Base-by-base conservation (phyloP, 2,113 vertebrate species). In the Mugil cephalus region DNA sequence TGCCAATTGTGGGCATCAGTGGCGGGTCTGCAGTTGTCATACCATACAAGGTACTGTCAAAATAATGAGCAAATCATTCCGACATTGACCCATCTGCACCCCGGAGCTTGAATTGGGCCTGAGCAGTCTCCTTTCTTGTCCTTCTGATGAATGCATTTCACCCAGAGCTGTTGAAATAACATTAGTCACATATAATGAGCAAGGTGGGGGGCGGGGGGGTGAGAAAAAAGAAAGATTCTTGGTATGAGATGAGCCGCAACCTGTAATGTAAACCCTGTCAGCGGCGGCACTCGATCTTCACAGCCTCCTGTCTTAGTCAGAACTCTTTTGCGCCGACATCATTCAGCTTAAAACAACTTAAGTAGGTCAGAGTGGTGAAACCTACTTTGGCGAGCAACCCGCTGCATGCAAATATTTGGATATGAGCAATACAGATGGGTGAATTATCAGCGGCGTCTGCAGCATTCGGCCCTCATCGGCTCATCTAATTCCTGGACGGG, bases 1-100 rank as follows among this genome's bases (percentile, higher is more conserved):
- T 96, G 76, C 98, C 98, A 0, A 94, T 99, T 82, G 92, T 99
- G 84, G 98, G 98, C 87, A 97, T 99, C 93, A 99, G 96, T 0
- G 97, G 98, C 0, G 98, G 98, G 12, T 99, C 98, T 7, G 95
- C 98, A 0, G 95, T 98, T 70, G 97, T 98, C 87, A 95, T 99
- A 47, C 95, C 93, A 1, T 96, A 97, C 3, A 99, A 99, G 97
- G 98, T 99, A 92, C 82, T 0, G 81, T 80, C 60, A 17, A 66
- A 66, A 59, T 58, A 70, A 61, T 15, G 9, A 80, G 8, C 34
- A 11, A 1, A 9, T 51, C 65, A 7, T 17, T 15, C n/a, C 19
- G 36, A 10, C 19, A 2, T 4, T 12, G 7, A 19, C 38, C 35
- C 9, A 5, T 39, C 18, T 4, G 3, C 58, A 13, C 8, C 40